phyloP scores from a whole-genome alignment of 1,140 invertebrate genomes.

The Anagrus nilaparvatae region DNA sequence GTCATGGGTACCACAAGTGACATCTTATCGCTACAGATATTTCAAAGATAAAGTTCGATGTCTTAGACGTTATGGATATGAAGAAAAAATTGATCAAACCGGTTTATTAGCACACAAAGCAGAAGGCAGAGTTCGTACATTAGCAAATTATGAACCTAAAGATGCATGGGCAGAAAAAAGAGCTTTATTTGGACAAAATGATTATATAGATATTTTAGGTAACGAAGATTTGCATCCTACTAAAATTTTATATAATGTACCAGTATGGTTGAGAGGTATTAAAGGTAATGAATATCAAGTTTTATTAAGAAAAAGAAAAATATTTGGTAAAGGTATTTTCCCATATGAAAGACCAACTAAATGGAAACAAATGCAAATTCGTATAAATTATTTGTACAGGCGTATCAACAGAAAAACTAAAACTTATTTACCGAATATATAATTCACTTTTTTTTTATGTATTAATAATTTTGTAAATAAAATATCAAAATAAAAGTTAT shows the following conservation, averaged over 20 bases:
- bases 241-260: slow-evolving; percentile 72
- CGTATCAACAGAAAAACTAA: slow-evolving; percentile 71
- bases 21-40: slow-evolving; percentile 49
- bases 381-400: slow-evolving; percentile 62
- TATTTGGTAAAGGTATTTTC: slow-evolving; percentile 45
- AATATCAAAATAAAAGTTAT: no score
- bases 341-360: slow-evolving; percentile 59
- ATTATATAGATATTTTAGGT: slow-evolving; percentile 92
- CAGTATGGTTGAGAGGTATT: slow-evolving; percentile 76
- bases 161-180: slow-evolving; percentile 64
- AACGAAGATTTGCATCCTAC: slow-evolving; percentile 70
- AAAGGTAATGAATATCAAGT: slow-evolving; percentile 74
- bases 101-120: slow-evolving; percentile 65
- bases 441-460: no score
- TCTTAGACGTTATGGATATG: slow-evolving; percentile 57
- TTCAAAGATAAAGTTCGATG: slow-evolving; percentile 57
- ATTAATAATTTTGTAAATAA: no score
- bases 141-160: slow-evolving; percentile 53
- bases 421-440: no score
- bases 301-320: slow-evolving; percentile 63
- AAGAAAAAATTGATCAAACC: slow-evolving; percentile 51
- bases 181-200: slow-evolving; percentile 89
- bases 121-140: no score
- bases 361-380: slow-evolving; percentile 62
- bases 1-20: slow-evolving; percentile 37